Conservation (phyloP, 2,797 vertebrate species). For the Dermochelys coriacea region DNA sequence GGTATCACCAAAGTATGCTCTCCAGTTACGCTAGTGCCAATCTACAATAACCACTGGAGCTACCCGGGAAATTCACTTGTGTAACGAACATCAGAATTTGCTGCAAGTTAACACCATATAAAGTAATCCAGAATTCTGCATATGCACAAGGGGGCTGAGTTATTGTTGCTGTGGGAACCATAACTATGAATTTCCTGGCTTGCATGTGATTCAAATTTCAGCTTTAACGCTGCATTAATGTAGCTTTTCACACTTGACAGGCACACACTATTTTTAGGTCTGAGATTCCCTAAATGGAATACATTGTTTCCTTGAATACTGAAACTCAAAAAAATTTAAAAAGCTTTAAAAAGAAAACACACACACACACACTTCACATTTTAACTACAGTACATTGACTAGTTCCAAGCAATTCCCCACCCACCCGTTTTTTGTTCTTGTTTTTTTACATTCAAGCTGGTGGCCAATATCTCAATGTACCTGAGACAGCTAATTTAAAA, state of each 20-base stretch:
- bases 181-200: conserved; percentile 55
- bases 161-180: conserved; percentile 18
- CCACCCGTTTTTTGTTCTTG: neutral
- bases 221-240: conserved; percentile 31
- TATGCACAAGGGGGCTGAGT: neutral
- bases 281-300: neutral
- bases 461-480: conserved; percentile 58
- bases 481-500: conserved; percentile 79
- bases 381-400: neutral
- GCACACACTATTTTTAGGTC: neutral
- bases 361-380: neutral
- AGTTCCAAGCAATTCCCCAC: neutral
- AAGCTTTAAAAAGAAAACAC: neutral
- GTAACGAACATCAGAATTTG: neutral
- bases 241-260: conserved; percentile 42
- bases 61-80: neutral
- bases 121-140: neutral
- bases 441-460: neutral
- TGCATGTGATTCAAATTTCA: conserved; percentile 25
- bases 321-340: neutral
- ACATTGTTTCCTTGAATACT: neutral
- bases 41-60: neutral
- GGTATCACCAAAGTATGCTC: fast-evolving
- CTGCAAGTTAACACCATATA: neutral
- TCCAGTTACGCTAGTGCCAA: neutral